Conservation (phyloP, 2,888 invertebrate genomes). For the Cancer borealis region DNA sequence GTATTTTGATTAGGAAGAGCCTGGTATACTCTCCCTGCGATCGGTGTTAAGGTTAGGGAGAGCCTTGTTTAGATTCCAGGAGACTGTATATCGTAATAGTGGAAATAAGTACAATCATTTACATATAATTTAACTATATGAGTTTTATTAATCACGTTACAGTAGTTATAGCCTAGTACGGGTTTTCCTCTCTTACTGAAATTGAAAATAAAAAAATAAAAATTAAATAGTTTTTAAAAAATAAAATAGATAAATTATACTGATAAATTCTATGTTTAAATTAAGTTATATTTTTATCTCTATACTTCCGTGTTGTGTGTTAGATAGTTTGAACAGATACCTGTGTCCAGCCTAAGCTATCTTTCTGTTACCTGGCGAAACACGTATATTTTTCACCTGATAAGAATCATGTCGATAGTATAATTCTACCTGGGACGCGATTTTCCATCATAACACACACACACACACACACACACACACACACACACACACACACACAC, state of each 20-base stretch:
- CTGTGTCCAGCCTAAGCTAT: background rate
- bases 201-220: background rate
- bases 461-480: background rate
- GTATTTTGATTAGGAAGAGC: too few species aligned
- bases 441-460: background rate
- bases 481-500: constrained; percentile 51
- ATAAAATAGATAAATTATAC: background rate
- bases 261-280: background rate
- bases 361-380: background rate
- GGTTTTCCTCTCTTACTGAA: background rate
- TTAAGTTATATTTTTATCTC: background rate
- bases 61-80: too few species aligned
- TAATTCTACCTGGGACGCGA: background rate
- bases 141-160: background rate
- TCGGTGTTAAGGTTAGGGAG: too few species aligned
- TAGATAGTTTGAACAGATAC: background rate
- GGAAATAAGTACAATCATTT: background rate
- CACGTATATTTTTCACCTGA: background rate
- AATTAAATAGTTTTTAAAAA: background rate
- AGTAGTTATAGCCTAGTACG: background rate
- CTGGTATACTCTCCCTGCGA: too few species aligned
- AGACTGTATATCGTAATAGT: too few species aligned
- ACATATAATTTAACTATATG: background rate
- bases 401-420: background rate
- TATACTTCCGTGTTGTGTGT: background rate